A percentile compares a stretch with the other conserved stretches of the same genome.
phyloP scores from a whole-genome alignment of 2,797 vertebrate species.

The Oceanodroma leucorhoa region DNA sequence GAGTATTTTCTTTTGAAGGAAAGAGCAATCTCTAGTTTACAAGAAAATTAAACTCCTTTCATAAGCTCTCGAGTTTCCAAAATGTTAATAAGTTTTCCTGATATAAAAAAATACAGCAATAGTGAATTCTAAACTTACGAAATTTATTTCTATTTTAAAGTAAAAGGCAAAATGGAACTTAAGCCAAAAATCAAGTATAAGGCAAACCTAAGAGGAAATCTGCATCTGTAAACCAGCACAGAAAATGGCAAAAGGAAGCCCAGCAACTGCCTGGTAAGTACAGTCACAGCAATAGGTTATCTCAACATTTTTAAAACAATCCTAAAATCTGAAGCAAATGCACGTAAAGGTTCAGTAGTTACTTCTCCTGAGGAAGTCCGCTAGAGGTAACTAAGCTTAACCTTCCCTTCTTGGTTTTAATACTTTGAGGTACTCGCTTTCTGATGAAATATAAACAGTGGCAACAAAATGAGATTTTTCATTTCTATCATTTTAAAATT shows the following conservation, averaged over 20 bases:
- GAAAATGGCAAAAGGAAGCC: neutral
- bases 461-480: neutral
- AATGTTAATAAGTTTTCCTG: neutral
- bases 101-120: neutral
- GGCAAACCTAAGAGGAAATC: neutral
- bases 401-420: neutral
- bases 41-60: neutral
- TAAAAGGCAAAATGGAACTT: neutral
- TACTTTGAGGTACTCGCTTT: neutral
- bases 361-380: neutral
- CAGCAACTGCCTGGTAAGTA: neutral
- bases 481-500: neutral
- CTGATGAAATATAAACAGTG: neutral
- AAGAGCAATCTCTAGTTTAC: neutral
- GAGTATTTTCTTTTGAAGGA: too few relatives aligned
- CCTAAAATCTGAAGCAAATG: neutral
- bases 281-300: neutral
- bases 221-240: neutral
- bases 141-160: neutral
- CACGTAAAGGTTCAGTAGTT: fast-evolving
- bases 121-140: neutral
- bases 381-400: neutral
- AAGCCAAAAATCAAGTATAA: neutral
- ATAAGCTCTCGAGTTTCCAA: neutral
- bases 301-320: neutral